Conservation (phyloP, 2,888 invertebrate genomes). For the Heterodera filipjevi region DNA sequence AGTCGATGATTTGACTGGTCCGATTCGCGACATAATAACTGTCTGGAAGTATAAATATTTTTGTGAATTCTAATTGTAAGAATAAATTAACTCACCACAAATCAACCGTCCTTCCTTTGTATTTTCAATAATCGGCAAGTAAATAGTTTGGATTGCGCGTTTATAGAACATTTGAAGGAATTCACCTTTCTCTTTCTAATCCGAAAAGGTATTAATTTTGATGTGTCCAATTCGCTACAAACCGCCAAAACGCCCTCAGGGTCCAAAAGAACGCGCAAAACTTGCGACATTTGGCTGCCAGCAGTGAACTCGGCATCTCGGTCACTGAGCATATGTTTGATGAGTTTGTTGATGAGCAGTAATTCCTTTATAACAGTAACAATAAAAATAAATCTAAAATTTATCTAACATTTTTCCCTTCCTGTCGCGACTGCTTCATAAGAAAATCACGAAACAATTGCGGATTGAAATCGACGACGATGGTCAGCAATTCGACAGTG, state of each 20-base stretch:
- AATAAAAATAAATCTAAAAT: background rate
- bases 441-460: conserved; percentile 95
- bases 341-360: conserved; percentile 85
- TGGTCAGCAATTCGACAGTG: conserved; percentile 95
- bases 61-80: background rate
- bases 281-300: conserved; percentile 87
- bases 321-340: conserved; percentile 96
- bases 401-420: conserved; percentile 35
- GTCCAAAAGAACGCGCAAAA: conserved; percentile 57
- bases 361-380: conserved; percentile 76
- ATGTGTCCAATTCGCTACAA: background rate
- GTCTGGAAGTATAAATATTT: conserved; percentile 69
- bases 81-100: conserved; percentile 40
- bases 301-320: conserved; percentile 89
- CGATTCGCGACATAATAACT: conserved; percentile 94
- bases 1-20: conserved; percentile 87
- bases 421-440: conserved; percentile 80
- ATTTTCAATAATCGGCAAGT: conserved; percentile 91
- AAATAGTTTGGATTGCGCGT: conserved; percentile 92
- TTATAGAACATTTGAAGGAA: conserved; percentile 98
- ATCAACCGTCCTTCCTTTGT: conserved; percentile 69
- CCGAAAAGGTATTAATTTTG: conserved; percentile 30
- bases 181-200: conserved; percentile 89
- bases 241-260: conserved; percentile 57
- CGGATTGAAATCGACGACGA: conserved; percentile 96